Evolutionary conservation across 2,113 vertebrate genomes (phyloP).

Genomic region (Silurus asotus): DNA sequence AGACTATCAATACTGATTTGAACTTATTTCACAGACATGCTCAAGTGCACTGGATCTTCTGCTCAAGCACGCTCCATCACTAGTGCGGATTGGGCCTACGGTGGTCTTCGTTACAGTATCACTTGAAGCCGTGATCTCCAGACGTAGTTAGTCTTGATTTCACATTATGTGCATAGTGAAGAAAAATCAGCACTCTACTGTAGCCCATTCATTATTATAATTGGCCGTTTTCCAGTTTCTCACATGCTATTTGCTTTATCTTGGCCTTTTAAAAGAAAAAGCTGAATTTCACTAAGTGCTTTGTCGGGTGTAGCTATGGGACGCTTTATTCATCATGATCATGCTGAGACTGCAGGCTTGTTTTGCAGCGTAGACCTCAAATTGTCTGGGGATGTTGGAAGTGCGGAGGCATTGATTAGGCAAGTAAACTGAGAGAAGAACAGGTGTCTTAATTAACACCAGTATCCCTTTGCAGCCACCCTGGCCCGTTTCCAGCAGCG

Average conservation of each 20-base stretch:
- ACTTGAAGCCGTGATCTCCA: background rate
- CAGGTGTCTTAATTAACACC: slow-evolving; percentile 57
- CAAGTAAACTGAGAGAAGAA: slow-evolving; percentile 50
- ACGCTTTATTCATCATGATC: slow-evolving; percentile 18
- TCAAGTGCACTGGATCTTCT: background rate
- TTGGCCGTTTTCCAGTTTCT: background rate
- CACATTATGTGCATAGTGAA: slow-evolving; percentile 12
- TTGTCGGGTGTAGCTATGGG: slow-evolving; percentile 8
- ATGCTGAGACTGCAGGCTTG: slow-evolving; percentile 36
- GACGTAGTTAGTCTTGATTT: slow-evolving; percentile 11
- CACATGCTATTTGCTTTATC: background rate
- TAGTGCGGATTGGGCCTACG: background rate
- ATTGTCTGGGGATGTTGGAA: slow-evolving; percentile 37
- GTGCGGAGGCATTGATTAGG: slow-evolving; percentile 55
- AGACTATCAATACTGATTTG: slow-evolving; percentile 44
- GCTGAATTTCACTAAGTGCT: background rate
- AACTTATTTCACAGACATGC: slow-evolving; percentile 36
- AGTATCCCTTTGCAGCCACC: slow-evolving; percentile 45
- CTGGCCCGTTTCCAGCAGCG: slow-evolving; percentile 43
- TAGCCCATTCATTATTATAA: slow-evolving; percentile 21
- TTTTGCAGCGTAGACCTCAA: slow-evolving; percentile 26
- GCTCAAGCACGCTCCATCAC: slow-evolving; percentile 3
- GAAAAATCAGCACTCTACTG: slow-evolving; percentile 1
- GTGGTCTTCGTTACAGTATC: background rate
- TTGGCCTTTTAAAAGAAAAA: background rate